Percentiles rank a stretch among this genome's conserved stretches.
phyloP scores from a whole-genome alignment of 2,888 invertebrate species.

The Epistrophe grossulariae region DNA sequence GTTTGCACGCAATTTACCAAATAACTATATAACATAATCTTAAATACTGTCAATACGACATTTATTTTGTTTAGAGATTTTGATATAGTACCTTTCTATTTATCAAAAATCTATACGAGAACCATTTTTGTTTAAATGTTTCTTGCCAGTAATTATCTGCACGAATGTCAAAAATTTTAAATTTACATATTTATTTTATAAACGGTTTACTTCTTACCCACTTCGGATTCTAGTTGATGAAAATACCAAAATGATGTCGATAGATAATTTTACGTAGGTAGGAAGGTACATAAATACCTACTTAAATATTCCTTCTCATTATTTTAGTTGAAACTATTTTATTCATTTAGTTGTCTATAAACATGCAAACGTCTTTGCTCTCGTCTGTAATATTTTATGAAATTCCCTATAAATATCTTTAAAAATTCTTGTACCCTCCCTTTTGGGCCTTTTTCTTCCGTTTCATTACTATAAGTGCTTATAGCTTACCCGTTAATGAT shows the following conservation, averaged over 20 bases:
- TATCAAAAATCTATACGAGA: neutral
- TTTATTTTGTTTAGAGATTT: too few species aligned
- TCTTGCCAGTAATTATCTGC: neutral
- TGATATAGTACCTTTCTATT: neutral
- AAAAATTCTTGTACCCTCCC: neutral
- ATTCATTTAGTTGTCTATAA: neutral
- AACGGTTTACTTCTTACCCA: neutral
- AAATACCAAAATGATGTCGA: too few species aligned
- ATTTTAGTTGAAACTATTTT: neutral
- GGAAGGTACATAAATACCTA: neutral
- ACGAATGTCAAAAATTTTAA: neutral
- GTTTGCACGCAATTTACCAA: too few species aligned
- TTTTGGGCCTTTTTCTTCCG: neutral
- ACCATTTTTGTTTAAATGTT: neutral
- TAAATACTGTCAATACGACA: too few species aligned
- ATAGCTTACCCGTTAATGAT: conserved; percentile 14
- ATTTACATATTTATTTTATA: neutral
- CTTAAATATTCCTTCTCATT: neutral
- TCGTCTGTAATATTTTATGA: neutral
- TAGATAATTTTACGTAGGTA: neutral
- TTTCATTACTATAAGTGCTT: conserved; percentile 36
- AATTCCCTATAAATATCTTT: neutral
- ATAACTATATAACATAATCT: too few species aligned
- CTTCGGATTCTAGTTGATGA: neutral
- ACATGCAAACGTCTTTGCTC: conserved; percentile 4